Conservation (phyloP, 2,888 invertebrate species). For the Pachydiplax longipennis region DNA sequence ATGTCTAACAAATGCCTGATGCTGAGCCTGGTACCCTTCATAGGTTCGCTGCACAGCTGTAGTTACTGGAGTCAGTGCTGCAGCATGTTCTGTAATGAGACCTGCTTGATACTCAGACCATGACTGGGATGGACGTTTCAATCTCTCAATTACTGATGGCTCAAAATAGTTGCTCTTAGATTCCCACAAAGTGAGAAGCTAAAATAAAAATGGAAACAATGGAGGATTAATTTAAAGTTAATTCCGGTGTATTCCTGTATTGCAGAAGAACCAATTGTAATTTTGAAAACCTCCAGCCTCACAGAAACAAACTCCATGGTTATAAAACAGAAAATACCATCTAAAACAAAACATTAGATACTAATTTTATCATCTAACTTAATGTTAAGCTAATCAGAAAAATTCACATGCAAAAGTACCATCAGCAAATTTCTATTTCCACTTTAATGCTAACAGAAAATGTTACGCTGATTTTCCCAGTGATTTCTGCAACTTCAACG, state of each 20-base stretch:
- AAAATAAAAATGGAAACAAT: constrained; percentile 50
- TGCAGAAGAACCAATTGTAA: background rate
- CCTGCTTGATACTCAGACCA: constrained; percentile 89
- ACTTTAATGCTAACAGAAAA: too few relatives aligned
- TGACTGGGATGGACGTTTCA: constrained; percentile 87
- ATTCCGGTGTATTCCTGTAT: background rate
- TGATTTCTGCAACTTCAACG: too few relatives aligned
- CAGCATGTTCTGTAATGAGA: constrained; percentile 80
- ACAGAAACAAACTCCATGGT: too few relatives aligned
- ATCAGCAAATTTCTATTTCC: too few relatives aligned
- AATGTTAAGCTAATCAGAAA: too few relatives aligned
- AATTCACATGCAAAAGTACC: too few relatives aligned
- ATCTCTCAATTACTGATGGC: constrained; percentile 80
- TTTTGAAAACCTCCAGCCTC: background rate
- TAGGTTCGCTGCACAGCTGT: constrained; percentile 84
- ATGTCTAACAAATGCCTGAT: constrained; percentile 93
- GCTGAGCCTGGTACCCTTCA: constrained; percentile 90
- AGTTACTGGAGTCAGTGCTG: constrained; percentile 77
- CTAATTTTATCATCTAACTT: too few relatives aligned
- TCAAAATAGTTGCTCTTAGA: constrained; percentile 92
- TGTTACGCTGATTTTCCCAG: too few relatives aligned
- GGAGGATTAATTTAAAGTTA: background rate
- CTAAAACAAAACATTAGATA: too few relatives aligned
- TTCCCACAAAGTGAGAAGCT: constrained; percentile 93
- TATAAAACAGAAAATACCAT: too few relatives aligned